Conservation (phyloP, 2,888 invertebrate species). For the Synanthedon andrenaeformis region DNA sequence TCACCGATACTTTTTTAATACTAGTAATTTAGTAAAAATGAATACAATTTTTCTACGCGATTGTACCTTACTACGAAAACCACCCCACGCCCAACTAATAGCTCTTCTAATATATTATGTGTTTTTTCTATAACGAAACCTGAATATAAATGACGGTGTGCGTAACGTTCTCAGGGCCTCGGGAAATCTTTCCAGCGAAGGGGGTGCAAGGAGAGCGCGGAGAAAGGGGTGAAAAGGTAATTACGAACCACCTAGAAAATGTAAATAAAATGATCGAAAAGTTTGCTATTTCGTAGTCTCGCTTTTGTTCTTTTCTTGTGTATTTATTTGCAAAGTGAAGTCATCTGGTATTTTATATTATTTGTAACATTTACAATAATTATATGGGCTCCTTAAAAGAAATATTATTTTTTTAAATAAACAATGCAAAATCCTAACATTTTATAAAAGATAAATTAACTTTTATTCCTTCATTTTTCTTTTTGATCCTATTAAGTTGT, state of each 20-base stretch:
- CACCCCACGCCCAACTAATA: constrained; percentile 15
- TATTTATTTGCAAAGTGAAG: too few species aligned
- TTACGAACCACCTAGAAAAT: constrained; percentile 14
- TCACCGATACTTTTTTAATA: too few species aligned
- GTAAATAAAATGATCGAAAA: constrained; percentile 2
- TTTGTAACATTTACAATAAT: too few species aligned
- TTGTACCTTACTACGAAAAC: not conserved
- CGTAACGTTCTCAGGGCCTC: constrained; percentile 37
- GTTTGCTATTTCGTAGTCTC: not conserved
- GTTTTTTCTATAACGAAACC: constrained; percentile 22
- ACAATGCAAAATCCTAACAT: too few species aligned
- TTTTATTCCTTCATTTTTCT: too few species aligned
- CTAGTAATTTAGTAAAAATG: too few species aligned
- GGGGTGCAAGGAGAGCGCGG: constrained; percentile 40
- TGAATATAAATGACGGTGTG: constrained; percentile 24
- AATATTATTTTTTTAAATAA: too few species aligned
- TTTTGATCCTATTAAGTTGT: too few species aligned
- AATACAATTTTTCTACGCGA: too few species aligned
- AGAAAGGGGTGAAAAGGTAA: constrained; percentile 57
- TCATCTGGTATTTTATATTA: too few species aligned
- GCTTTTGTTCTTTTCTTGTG: not conserved
- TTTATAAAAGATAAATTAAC: too few species aligned
- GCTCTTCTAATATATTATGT: constrained; percentile 22
- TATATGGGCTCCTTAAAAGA: too few species aligned
- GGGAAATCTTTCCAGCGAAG: constrained; percentile 18